These are phyloP conservation scores for Ephestia elutella DNA, from an alignment of 1,140 invertebrate genomes.

Conservation along the genomic window DNA sequence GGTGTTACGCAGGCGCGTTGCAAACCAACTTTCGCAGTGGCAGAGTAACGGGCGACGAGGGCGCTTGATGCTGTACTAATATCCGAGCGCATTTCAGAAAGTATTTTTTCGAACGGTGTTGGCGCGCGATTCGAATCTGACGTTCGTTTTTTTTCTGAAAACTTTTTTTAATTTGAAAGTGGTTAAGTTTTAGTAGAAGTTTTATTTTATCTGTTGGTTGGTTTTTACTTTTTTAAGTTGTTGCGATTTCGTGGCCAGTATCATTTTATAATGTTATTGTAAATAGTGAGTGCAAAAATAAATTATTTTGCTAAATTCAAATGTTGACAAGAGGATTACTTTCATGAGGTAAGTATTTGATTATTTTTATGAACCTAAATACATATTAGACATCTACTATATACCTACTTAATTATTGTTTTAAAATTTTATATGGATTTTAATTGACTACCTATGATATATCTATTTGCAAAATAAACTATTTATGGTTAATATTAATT, in stretches of 20 bases:
- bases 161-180: too few species aligned
- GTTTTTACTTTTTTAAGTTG: conserved; percentile 7
- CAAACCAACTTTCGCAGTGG: conserved; percentile 47
- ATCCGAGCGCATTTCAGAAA: conserved; percentile 16
- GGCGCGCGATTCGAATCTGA: conserved; percentile 10
- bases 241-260: background rate
- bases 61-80: background rate
- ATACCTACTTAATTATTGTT: too few species aligned
- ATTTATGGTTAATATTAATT: too few species aligned
- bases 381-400: too few species aligned
- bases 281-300: background rate
- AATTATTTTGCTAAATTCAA: background rate
- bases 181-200: conserved; percentile 4
- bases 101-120: conserved; percentile 7
- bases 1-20: conserved; percentile 62
- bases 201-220: conserved; percentile 13
- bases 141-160: background rate
- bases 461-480: too few species aligned
- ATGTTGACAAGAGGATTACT: background rate
- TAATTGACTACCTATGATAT: too few species aligned
- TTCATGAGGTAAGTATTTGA: background rate
- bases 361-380: background rate
- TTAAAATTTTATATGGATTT: too few species aligned
- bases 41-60: conserved; percentile 30
- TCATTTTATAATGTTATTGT: background rate